Conservation (phyloP, 2,113 vertebrate genomes). For the Scatophagus argus region DNA sequence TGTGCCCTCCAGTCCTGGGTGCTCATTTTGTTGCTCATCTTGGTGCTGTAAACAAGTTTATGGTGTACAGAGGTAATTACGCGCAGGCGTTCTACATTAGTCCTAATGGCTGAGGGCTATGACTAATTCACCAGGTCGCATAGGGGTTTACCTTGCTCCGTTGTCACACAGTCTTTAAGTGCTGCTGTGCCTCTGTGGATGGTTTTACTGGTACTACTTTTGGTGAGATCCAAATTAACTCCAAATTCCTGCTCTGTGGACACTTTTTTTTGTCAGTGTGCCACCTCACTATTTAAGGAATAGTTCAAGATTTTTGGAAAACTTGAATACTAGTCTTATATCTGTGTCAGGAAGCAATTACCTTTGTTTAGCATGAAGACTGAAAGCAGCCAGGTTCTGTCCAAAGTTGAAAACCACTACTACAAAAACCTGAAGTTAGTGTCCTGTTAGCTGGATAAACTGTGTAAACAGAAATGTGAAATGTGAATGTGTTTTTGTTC, state of each 20-base stretch:
- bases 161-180: constrained; percentile 54
- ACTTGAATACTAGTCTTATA: too few relatives aligned
- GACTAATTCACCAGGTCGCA: constrained; percentile 74
- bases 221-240: constrained; percentile 12
- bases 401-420: too few relatives aligned
- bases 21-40: constrained; percentile 68
- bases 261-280: background rate
- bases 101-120: constrained; percentile 73
- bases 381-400: too few relatives aligned
- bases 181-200: constrained; percentile 21
- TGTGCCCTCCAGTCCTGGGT: constrained; percentile 40
- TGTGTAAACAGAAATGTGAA: too few relatives aligned
- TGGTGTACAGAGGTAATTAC: constrained; percentile 76
- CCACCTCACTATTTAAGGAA: background rate
- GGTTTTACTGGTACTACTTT: constrained; percentile 6
- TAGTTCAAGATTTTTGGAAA: background rate
- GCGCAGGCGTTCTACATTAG: constrained; percentile 73
- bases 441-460: too few relatives aligned
- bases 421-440: too few relatives aligned
- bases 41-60: constrained; percentile 78
- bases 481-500: too few relatives aligned
- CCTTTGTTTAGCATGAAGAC: too few relatives aligned
- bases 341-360: too few relatives aligned
- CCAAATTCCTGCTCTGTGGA: constrained; percentile 5
- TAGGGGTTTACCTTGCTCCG: constrained; percentile 42